Percentiles rank a stretch among this genome's conserved stretches.
phyloP scores from a whole-genome alignment of 2,113 vertebrate species.

The Atherinomorus stipes region DNA sequence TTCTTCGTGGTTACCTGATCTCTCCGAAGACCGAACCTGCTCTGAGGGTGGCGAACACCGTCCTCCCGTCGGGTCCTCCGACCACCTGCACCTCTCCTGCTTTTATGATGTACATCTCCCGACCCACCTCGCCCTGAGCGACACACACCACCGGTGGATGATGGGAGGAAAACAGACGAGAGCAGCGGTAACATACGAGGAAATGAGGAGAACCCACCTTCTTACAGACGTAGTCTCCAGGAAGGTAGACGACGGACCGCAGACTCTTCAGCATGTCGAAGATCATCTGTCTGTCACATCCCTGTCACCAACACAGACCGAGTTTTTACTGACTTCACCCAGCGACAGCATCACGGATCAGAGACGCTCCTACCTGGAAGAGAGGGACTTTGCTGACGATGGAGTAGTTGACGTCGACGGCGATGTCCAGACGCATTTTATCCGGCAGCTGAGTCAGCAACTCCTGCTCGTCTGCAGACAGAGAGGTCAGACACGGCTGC shows the following conservation, averaged over 20 bases:
- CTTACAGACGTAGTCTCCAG: slow-evolving; percentile 96
- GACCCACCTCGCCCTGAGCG: slow-evolving; percentile 92
- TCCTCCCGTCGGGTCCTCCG: slow-evolving; percentile 91
- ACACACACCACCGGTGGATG: not conserved
- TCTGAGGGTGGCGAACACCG: slow-evolving; percentile 92
- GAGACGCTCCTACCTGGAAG: slow-evolving; percentile 88
- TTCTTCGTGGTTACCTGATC: slow-evolving; percentile 79
- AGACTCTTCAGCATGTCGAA: slow-evolving; percentile 97
- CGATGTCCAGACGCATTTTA: slow-evolving; percentile 97
- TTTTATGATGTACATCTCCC: slow-evolving; percentile 99
- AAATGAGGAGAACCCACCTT: slow-evolving; percentile 83
- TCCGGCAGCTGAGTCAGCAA: slow-evolving; percentile 93
- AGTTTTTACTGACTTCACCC: too few species aligned
- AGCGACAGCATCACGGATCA: too few species aligned
- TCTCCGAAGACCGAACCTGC: slow-evolving; percentile 96
- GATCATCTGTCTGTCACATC: slow-evolving; percentile 98
- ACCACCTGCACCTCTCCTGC: slow-evolving; percentile 95
- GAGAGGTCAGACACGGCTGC: too few species aligned
- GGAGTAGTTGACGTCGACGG: slow-evolving; percentile 93
- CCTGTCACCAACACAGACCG: slow-evolving; percentile 76
- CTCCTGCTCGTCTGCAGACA: slow-evolving; percentile 89
- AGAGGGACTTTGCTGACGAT: slow-evolving; percentile 97
- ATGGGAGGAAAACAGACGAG: not conserved
- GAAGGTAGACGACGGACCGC: slow-evolving; percentile 94
- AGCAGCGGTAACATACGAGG: not conserved